These are phyloP conservation scores for Nerophis lumbriciformis DNA, from an alignment of 2,113 vertebrate species.

Conservation along the genomic window DNA sequence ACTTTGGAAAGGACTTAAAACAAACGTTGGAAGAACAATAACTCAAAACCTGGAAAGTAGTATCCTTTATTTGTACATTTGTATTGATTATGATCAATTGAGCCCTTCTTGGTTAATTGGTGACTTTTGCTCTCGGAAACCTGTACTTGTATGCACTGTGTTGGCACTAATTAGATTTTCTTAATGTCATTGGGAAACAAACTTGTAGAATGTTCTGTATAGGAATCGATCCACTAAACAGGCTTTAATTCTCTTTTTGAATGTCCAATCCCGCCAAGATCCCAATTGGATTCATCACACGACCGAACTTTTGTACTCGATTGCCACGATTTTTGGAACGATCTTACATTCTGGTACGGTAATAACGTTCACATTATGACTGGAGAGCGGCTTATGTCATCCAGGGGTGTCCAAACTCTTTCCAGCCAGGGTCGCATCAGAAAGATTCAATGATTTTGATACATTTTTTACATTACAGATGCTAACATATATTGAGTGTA, in stretches of 20 bases:
- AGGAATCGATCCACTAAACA: slow-evolving; percentile 64
- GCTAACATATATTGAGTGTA: too few species aligned
- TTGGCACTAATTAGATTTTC: slow-evolving; percentile 52
- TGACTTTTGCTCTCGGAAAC: slow-evolving; percentile 53
- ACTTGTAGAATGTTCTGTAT: slow-evolving; percentile 67
- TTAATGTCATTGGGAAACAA: slow-evolving; percentile 59
- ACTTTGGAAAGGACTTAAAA: slow-evolving; percentile 42
- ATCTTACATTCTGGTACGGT: slow-evolving; percentile 74
- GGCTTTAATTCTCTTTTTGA: slow-evolving; percentile 64
- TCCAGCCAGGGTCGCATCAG: too few species aligned
- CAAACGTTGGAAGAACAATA: slow-evolving; percentile 37
- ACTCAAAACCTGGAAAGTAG: slow-evolving; percentile 48
- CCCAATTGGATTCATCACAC: slow-evolving; percentile 7
- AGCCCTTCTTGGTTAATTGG: slow-evolving; percentile 49
- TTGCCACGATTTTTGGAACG: slow-evolving; percentile 73
- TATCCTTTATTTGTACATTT: slow-evolving; percentile 60
- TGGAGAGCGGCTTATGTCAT: slow-evolving; percentile 34
- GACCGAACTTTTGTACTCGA: slow-evolving; percentile 67
- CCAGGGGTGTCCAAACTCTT: too few species aligned
- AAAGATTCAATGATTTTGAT: too few species aligned
- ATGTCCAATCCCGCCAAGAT: slow-evolving; percentile 47
- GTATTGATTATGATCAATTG: slow-evolving; percentile 50
- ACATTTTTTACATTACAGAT: too few species aligned
- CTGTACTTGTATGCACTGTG: slow-evolving; percentile 70
- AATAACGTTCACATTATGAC: slow-evolving; percentile 33